Percentiles rank a stretch among this genome's conserved stretches.
phyloP scores from a whole-genome alignment of 2,113 vertebrate species.

The Tachysurus vachellii region DNA sequence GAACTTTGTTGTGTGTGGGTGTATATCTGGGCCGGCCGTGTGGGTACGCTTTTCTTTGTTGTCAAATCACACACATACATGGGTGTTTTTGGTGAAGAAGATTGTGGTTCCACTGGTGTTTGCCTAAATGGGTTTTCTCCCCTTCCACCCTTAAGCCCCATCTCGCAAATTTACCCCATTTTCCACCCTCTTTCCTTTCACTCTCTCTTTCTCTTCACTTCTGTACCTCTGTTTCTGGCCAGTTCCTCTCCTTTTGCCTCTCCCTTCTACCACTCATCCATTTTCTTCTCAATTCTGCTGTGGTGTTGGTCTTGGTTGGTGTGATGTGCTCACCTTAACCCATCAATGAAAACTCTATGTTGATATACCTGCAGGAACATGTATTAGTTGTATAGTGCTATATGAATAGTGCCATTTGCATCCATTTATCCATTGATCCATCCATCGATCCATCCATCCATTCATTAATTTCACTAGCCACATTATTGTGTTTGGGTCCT shows the following conservation, averaged over 20 bases:
- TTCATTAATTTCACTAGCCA: background rate
- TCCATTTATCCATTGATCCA: background rate
- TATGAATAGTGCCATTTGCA: background rate
- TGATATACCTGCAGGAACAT: background rate
- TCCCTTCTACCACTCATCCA: constrained; percentile 1
- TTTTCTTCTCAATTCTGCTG: background rate
- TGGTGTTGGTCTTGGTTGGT: background rate
- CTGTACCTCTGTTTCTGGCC: background rate
- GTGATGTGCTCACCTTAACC: background rate
- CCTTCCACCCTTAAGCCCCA: constrained; percentile 33
- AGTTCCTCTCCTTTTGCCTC: background rate
- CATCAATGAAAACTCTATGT: background rate
- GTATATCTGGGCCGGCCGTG: constrained; percentile 39
- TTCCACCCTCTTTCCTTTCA: constrained; percentile 40
- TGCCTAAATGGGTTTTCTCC: constrained; percentile 71
- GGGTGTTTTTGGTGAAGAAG: constrained; percentile 53
- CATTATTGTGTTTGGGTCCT: background rate
- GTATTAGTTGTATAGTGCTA: background rate
- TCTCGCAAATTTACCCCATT: constrained; percentile 28
- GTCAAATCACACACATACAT: constrained; percentile 60
- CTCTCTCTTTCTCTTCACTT: constrained; percentile 5
- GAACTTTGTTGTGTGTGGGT: constrained; percentile 34
- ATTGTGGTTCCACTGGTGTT: constrained; percentile 72
- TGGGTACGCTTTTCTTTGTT: constrained; percentile 55
- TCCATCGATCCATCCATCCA: background rate